Evolutionary conservation across 30 jellyfish, hydroid and myxozoan species (phyloP), one percentile per base, ranked within the genome.

Genomic region (Chrysaora quinquecirrha): DNA sequence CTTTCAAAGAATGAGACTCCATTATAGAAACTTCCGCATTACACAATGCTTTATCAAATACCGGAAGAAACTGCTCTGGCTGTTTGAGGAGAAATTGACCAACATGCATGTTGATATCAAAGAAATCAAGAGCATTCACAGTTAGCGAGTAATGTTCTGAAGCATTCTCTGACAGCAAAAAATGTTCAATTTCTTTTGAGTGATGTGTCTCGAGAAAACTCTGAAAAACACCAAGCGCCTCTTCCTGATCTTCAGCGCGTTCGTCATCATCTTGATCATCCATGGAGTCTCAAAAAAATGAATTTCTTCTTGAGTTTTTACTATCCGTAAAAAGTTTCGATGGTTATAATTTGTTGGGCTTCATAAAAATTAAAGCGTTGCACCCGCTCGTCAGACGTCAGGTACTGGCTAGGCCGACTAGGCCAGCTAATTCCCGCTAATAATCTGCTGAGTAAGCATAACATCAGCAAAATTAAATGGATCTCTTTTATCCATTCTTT

Each of bases 81-180:
- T 74, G 48, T 64, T 71, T 81, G 23, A 94, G 74, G 29, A 94
- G 81, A 23, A 62, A 64, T 25, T 87, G 72, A 27, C 96, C 96
- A 14, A 84, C 75, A 38, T 65, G 82, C 97, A 94, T 87, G 73
- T 78, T 87, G 21, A 65, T 67, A 52, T 94, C 97, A 77, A 94
- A 94, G 30, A 94, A 71, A 34, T 94, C 99, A 43, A 87, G 58
- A 2, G 97, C 99, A 71, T 94, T 94, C 7, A 94, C 93, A 38
- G 49, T 33, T 16, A 94, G 23, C 11, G 99, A 47, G 75, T 30
- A 94, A 76, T 87, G 97, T n/a, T 86, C 89, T 18, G 75, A 12
- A 14, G 33, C 63, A 48, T 84, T 64, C 6, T 85, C 71, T 9
- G 95, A 76, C 14, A 27, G 20, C 66, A 94, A 58, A 43, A 94